Evolutionary conservation across 2,888 invertebrate species (phyloP), one percentile per base, ranked within the genome.

Genomic region (Pollenia angustigena): DNA sequence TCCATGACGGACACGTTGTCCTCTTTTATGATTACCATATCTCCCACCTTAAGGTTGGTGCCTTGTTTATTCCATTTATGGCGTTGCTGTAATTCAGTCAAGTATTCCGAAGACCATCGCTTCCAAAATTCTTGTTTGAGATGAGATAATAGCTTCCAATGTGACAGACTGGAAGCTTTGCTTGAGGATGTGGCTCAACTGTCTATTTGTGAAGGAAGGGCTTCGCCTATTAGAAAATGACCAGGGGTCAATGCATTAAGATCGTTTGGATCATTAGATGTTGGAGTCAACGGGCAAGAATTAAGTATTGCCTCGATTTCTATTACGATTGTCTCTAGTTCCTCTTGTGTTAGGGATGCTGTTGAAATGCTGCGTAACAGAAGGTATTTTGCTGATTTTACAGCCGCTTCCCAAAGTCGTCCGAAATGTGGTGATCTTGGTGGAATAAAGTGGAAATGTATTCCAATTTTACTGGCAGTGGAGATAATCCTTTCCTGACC

Each of bases 301-400:
- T 78, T 78, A 14, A 78, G 10, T 11, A 78, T 78, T 1, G 66
- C 56, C 40, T 78, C 56, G 12, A 58, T 66, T 54, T 78, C 46
- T 8, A 66, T 56, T 9, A 56, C 46, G 6, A 68, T 32, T 6
- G 46, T 68, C 42, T 78, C 58, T 6, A 78, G 46, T 12, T 68
- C 78, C 48, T 78, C 78, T 12, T 78, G 56, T 1, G 54, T 76
- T 7, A 76, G 46, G 16, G 54, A 64, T 1, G 66, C 64, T 42
- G 62, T 62, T 58, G 16, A 14, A 46, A 56, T 8, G 32, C 46
- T 12, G 9, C 72, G 46, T 23, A 58, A 23, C 2, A 72, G 44
- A 12, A 46, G 11, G 9, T 72, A 42, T 12, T 60, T 74, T 2
- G 60, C 60, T 11, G 46, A 16, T 42, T 62, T 60, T 7, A 60